Percentiles rank a stretch among this genome's conserved stretches.
Conservation (phyloP, 2,113 vertebrate species). For the Chiloscyllium plagiosum region DNA sequence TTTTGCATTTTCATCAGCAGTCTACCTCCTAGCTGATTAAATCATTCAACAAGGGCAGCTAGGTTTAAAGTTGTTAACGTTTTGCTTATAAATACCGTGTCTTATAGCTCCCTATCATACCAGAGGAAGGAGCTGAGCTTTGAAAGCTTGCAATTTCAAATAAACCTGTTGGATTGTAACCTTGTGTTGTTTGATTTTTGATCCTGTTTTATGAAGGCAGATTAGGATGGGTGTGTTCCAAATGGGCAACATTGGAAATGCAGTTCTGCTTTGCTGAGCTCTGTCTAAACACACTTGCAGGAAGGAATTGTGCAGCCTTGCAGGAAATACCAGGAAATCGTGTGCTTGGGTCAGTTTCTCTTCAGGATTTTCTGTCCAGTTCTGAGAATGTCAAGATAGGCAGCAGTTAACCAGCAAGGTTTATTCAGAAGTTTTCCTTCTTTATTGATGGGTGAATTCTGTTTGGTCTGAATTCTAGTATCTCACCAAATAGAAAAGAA, state of each 20-base stretch:
- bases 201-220: background rate
- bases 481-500: background rate
- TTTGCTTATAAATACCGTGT: no score
- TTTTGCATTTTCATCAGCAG: no score
- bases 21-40: no score
- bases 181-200: no score
- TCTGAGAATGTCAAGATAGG: background rate
- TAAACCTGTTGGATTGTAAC: no score
- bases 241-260: background rate
- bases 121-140: no score
- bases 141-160: no score
- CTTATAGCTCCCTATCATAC: no score
- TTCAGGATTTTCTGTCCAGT: background rate
- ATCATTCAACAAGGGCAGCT: no score
- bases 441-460: background rate
- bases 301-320: background rate
- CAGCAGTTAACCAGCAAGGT: background rate
- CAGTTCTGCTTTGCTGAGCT: background rate
- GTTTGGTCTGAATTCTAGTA: background rate
- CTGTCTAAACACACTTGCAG: background rate
- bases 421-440: background rate
- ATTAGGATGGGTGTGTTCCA: background rate
- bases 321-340: background rate
- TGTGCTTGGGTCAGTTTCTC: background rate
- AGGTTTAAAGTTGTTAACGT: no score